Conservation (phyloP, 2,797 vertebrate genomes). For the Eurystomus glaucurus region DNA sequence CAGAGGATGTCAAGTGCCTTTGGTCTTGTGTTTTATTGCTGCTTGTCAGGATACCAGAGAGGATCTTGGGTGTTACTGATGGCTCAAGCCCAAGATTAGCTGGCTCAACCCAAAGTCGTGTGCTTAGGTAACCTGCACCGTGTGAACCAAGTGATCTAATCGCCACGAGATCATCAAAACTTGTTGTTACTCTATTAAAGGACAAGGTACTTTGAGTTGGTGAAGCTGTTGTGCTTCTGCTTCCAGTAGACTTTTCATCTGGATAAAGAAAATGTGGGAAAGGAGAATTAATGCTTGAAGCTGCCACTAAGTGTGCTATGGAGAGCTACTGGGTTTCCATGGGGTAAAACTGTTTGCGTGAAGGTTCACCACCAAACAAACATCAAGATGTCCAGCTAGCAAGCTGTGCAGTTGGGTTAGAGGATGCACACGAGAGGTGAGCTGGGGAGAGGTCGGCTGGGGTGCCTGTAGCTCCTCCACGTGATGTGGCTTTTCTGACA, state of each 20-base stretch:
- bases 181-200: background rate
- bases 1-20: background rate
- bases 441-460: background rate
- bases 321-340: background rate
- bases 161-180: background rate
- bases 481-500: background rate
- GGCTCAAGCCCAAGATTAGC: background rate
- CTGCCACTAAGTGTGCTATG: background rate
- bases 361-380: background rate
- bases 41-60: background rate
- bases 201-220: slow-evolving; percentile 37
- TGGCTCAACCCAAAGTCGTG: background rate
- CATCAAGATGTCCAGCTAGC: background rate
- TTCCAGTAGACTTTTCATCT: background rate
- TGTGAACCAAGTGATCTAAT: background rate
- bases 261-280: background rate
- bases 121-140: background rate
- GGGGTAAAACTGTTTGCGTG: background rate
- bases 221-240: background rate
- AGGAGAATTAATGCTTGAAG: background rate
- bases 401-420: background rate
- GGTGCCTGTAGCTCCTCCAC: background rate
- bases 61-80: background rate
- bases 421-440: background rate
- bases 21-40: background rate